Base-by-base conservation (phyloP, 2,113 vertebrate genomes). In the Larimichthys polyactis region DNA sequence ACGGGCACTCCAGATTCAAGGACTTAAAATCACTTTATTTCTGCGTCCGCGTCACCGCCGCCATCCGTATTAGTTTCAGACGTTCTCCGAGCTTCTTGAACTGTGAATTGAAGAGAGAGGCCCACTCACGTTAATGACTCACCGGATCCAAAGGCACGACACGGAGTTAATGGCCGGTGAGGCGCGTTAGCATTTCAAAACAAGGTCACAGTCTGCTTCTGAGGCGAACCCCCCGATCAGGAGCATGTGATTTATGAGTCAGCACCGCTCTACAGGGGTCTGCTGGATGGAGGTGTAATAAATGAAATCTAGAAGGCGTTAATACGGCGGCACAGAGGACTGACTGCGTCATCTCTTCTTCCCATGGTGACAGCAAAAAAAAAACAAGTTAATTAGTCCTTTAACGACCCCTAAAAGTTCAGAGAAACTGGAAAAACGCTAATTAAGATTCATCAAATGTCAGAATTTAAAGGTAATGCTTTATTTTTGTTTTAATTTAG, bases 201-300 rank as follows among this genome's bases (percentile, higher is more conserved):
- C 82, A 88, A 90, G 87, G 87, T 85, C 84, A 78, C 67, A 69
- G 78, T 59, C 78, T 36, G 66, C 79, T 78, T 85, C 71, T 78
- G 87, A 78, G 84, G 81, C 68, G 70, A 79, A 71, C 57, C 49
- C 63, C 55, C 75, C 19, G 63, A 89, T 87, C 81, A 67, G 88
- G 44, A 70, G 36, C 48, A 9, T 71, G 83, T 89, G 91, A 93
- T 91, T 88, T 91, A 91, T 88, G 89, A 91, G 75, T 89, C 78
- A 22, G 82, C 74, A 1, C 32, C 60, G 76, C 87, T 78, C 82
- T 40, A 5, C 60, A 36, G 83, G 77, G 89, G 73, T 64, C 52
- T 71, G 71, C 16, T 48, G 68, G 72, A 74, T 73, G 81, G 43
- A n/a, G 69, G 68, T 54, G 65, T 89, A 91, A 91, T 91, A 79